Conservation (phyloP, 2,113 vertebrate genomes). For the Blennius ocellaris region DNA sequence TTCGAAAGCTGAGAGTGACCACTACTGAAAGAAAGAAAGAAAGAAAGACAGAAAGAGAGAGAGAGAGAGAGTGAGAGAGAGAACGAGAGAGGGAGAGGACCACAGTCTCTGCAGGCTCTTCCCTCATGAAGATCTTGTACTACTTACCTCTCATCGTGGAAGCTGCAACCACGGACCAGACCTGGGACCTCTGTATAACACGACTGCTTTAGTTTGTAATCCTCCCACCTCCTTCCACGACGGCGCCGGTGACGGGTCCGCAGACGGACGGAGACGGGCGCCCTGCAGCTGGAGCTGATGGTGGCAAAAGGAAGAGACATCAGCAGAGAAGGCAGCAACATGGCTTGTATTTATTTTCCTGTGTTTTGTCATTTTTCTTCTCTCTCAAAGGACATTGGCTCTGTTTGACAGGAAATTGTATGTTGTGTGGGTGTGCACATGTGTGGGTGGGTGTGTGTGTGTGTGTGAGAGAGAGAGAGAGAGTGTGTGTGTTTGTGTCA, state of each 20-base stretch:
- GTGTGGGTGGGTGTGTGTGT: conserved; percentile 23
- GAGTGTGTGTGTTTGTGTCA: conserved; percentile 46
- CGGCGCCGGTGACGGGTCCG: conserved; percentile 27
- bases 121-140: conserved; percentile 30
- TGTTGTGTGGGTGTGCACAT: conserved; percentile 22
- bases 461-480: too few relatives aligned
- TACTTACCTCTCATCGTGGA: conserved; percentile 67
- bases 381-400: conserved; percentile 47
- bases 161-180: conserved; percentile 51
- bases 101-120: conserved; percentile 38
- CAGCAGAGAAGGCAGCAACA: conserved; percentile 52
- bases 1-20: conserved; percentile 92
- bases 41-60: too few relatives aligned
- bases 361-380: conserved; percentile 34
- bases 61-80: neutral
- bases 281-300: conserved; percentile 41
- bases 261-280: conserved; percentile 36
- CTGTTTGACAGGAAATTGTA: conserved; percentile 55
- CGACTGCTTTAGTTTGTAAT: conserved; percentile 59
- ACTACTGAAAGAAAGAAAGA: conserved; percentile 11
- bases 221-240: conserved; percentile 45
- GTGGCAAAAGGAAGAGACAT: conserved; percentile 39
- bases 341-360: conserved; percentile 59
- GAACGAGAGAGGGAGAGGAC: conserved; percentile 27
- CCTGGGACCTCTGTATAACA: conserved; percentile 46